Conservation (phyloP, 2,797 vertebrate species). For the Austrolebias charrua region DNA sequence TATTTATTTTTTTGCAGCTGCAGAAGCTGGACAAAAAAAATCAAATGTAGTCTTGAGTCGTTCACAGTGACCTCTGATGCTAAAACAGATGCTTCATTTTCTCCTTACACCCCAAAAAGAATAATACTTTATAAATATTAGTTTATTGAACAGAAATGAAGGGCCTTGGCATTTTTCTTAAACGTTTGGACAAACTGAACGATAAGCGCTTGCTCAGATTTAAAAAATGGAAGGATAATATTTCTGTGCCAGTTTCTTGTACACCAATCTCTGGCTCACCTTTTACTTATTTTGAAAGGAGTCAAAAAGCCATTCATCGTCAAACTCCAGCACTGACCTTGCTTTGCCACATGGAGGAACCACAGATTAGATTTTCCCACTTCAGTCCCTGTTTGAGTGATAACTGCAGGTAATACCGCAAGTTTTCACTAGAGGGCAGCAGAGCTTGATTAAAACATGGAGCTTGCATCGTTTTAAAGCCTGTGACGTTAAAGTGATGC, state of each 20-base stretch:
- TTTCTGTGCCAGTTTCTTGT: slow-evolving; percentile 5
- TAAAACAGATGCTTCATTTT: slow-evolving; percentile 23
- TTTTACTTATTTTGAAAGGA: neutral
- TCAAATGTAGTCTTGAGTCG: slow-evolving; percentile 46
- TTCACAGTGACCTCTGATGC: slow-evolving; percentile 39
- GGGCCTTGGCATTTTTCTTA: too few species aligned
- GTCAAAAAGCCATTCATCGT: slow-evolving; percentile 13
- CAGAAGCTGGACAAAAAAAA: slow-evolving; percentile 47
- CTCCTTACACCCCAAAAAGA: neutral
- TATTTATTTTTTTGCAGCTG: slow-evolving; percentile 47
- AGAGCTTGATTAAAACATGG: slow-evolving; percentile 5
- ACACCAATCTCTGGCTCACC: neutral
- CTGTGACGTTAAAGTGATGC: slow-evolving; percentile 7
- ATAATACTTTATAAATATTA: neutral
- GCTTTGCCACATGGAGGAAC: slow-evolving; percentile 64
- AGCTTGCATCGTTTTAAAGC: neutral
- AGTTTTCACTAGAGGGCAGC: slow-evolving; percentile 48
- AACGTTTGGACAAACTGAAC: neutral
- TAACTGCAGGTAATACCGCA: slow-evolving; percentile 13
- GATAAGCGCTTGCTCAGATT: neutral
- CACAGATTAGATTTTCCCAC: slow-evolving; percentile 31
- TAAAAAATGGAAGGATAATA: neutral
- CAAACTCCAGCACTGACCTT: slow-evolving; percentile 36
- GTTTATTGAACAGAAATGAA: too few species aligned
- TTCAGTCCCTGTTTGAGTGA: neutral